Conservation (phyloP, 2,888 invertebrate species). For the Trichopria drosophilae region DNA sequence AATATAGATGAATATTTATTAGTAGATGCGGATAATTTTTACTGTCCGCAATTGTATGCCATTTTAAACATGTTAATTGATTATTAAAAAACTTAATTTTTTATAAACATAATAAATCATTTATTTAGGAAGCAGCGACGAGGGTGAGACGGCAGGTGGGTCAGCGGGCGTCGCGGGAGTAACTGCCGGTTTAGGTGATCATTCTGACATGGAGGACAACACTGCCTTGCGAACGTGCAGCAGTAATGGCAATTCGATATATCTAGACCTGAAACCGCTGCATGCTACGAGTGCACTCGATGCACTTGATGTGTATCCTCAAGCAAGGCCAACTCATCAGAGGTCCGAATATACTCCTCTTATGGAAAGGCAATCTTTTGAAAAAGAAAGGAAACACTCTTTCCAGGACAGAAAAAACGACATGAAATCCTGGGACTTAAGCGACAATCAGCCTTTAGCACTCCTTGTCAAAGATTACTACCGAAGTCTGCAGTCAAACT, state of each 20-base stretch:
- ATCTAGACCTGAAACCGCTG: constrained; percentile 43
- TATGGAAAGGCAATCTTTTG: constrained; percentile 24
- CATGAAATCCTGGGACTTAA: constrained; percentile 44
- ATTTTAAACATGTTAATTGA: too few species aligned
- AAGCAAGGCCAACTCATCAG: constrained; percentile 36
- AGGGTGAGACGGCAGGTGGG: constrained; percentile 63
- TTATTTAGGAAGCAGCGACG: constrained; percentile 58
- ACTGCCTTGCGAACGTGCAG: constrained; percentile 35
- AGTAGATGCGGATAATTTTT: too few species aligned
- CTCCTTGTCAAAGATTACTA: constrained; percentile 37
- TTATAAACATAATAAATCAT: not conserved
- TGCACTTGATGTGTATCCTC: constrained; percentile 41
- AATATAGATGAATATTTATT: too few species aligned
- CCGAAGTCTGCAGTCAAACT: constrained; percentile 32
- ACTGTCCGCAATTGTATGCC: too few species aligned
- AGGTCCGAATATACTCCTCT: constrained; percentile 22
- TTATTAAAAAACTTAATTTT: too few species aligned
- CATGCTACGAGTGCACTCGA: constrained; percentile 41
- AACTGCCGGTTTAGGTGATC: constrained; percentile 46
- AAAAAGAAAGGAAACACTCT: constrained; percentile 13
- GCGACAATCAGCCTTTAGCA: constrained; percentile 36
- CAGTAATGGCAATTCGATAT: constrained; percentile 37
- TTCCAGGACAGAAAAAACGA: constrained; percentile 43
- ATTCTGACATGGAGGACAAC: constrained; percentile 61
- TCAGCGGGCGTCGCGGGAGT: constrained; percentile 61